These are phyloP conservation scores for Onchidella celtica DNA, from an alignment of 2,888 invertebrate genomes.

Conservation along the genomic window DNA sequence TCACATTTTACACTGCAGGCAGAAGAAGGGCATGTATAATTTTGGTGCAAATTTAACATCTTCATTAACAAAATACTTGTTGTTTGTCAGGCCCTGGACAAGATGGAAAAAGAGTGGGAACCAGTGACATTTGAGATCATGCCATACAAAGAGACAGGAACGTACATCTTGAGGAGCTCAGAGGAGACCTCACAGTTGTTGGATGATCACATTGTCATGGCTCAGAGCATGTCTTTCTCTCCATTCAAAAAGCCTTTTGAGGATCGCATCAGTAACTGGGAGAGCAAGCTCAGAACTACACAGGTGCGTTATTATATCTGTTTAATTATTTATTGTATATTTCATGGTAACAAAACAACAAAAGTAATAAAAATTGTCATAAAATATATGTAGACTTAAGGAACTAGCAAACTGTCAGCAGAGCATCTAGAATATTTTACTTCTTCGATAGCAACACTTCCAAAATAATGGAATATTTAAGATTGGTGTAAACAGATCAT, in stretches of 20 bases:
- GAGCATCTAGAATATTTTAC: too few species aligned
- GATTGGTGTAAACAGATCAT: too few species aligned
- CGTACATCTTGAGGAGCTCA: slow-evolving; percentile 78
- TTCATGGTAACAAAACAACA: too few species aligned
- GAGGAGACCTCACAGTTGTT: slow-evolving; percentile 80
- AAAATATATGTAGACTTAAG: too few species aligned
- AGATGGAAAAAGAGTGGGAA: slow-evolving; percentile 80
- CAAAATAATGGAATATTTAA: too few species aligned
- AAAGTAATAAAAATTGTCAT: too few species aligned
- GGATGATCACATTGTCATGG: slow-evolving; percentile 81
- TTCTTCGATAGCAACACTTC: too few species aligned
- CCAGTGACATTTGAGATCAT: slow-evolving; percentile 79
- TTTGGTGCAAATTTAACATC: too few species aligned
- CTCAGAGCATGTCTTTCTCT: slow-evolving; percentile 81
- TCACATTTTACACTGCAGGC: too few species aligned
- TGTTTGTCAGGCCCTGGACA: slow-evolving; percentile 81
- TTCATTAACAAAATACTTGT: too few species aligned
- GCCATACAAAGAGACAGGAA: slow-evolving; percentile 80
- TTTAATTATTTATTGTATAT: not conserved
- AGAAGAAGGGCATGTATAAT: too few species aligned
- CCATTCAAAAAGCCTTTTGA: slow-evolving; percentile 81
- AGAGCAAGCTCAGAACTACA: slow-evolving; percentile 79
- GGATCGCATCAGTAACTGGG: slow-evolving; percentile 79
- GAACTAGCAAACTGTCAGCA: too few species aligned
- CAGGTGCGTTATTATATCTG: slow-evolving; percentile 70